Evolutionary conservation across 1,140 invertebrate species (phyloP).

Genomic region (Anadara kagoshimensis): DNA sequence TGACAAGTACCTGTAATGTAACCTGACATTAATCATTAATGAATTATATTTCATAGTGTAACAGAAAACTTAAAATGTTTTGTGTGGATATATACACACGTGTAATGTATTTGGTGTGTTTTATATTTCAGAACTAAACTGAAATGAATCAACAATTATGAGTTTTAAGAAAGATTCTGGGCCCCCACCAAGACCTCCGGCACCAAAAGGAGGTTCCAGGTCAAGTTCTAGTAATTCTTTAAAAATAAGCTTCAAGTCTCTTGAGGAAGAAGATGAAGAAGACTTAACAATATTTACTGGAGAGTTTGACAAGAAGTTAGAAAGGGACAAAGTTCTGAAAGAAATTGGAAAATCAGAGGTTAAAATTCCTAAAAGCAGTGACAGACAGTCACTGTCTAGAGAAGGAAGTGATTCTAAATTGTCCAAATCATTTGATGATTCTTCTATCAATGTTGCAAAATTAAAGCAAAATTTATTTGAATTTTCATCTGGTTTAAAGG

Average conservation of each 20-base stretch:
- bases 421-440: conserved; percentile 38
- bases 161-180: conserved; percentile 43
- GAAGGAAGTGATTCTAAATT: conserved; percentile 5
- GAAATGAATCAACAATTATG: conserved; percentile 31
- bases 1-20: too few species aligned
- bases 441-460: conserved; percentile 38
- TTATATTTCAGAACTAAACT: not conserved
- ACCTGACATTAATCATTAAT: too few species aligned
- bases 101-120: too few species aligned
- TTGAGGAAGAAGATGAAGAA: conserved; percentile 66
- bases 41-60: too few species aligned
- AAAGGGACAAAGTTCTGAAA: conserved; percentile 24
- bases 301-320: conserved; percentile 55
- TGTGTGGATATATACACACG: too few species aligned
- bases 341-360: conserved; percentile 5
- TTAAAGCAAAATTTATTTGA: conserved; percentile 50
- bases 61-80: too few species aligned
- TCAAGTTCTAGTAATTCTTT: conserved; percentile 22
- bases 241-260: conserved; percentile 64
- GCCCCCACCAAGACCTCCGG: conserved; percentile 46
- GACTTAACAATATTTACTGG: conserved; percentile 58
- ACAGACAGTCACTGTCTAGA: conserved; percentile 8
- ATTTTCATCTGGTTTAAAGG: conserved; percentile 48
- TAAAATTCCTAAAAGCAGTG: conserved; percentile 4
- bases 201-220: conserved; percentile 42